Conservation (phyloP, 2,888 invertebrate species). For the Oegoconia quadripuncta region DNA sequence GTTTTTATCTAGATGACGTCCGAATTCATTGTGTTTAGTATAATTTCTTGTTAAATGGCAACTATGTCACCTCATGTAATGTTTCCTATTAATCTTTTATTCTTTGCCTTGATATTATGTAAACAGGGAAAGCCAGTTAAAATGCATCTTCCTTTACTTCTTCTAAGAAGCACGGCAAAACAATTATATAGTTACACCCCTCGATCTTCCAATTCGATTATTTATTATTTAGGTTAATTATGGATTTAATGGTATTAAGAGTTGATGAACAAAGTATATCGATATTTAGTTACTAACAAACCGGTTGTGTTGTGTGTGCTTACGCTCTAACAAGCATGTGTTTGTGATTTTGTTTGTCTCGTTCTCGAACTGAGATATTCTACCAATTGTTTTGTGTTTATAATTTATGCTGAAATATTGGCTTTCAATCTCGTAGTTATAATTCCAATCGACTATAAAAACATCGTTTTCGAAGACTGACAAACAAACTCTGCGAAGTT, state of each 20-base stretch:
- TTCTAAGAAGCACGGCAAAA: slow-evolving; percentile 10
- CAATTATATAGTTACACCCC: slow-evolving; percentile 36
- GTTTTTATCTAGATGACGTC: slow-evolving; percentile 55
- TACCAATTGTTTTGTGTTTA: slow-evolving; percentile 51
- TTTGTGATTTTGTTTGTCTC: slow-evolving; percentile 60
- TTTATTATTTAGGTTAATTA: slow-evolving; percentile 67
- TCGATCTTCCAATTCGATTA: slow-evolving; percentile 70
- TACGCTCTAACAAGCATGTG: slow-evolving; percentile 75
- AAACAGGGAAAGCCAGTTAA: slow-evolving; percentile 10
- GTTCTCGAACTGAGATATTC: slow-evolving; percentile 31
- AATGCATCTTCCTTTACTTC: slow-evolving; percentile 9
- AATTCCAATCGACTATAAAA: slow-evolving; percentile 32
- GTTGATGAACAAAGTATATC: slow-evolving; percentile 69
- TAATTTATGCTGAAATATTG: slow-evolving; percentile 77
- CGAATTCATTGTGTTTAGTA: slow-evolving; percentile 33
- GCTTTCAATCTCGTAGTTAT: slow-evolving; percentile 49
- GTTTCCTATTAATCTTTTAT: slow-evolving; percentile 6
- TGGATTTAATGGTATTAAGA: slow-evolving; percentile 56
- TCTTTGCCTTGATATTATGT: slow-evolving; percentile 1
- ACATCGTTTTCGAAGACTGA: slow-evolving; percentile 59
- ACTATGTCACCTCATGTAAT: slow-evolving; percentile 5
- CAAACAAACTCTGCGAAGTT: slow-evolving; percentile 39
- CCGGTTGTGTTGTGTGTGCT: slow-evolving; percentile 78
- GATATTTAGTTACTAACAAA: slow-evolving; percentile 72
- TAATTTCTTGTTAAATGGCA: slow-evolving; percentile 1